Percentiles rank a stretch among this genome's conserved stretches.
phyloP scores from a whole-genome alignment of 1,140 invertebrate species.

The Phenacoccus solenopsis region DNA sequence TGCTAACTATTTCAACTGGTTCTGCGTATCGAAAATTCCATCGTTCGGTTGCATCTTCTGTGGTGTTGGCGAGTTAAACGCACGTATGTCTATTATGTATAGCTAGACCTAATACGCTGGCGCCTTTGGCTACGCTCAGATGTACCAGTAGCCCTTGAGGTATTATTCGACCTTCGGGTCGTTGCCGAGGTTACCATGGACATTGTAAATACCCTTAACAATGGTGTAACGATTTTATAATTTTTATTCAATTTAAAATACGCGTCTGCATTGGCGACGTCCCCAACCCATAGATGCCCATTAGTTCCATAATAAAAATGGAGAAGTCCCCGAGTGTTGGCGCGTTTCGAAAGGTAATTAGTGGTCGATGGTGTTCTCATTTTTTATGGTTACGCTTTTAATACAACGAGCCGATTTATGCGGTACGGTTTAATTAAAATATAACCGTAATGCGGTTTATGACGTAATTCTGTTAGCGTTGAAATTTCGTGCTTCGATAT shows the following conservation, averaged over 20 bases:
- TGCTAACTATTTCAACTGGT: background rate
- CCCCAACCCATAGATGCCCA: too few species aligned
- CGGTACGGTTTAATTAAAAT: background rate
- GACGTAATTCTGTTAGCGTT: background rate
- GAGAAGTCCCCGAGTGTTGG: too few species aligned
- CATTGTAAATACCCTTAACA: background rate
- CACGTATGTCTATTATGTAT: background rate
- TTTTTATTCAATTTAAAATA: too few species aligned
- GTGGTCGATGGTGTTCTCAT: background rate
- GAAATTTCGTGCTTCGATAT: too few species aligned
- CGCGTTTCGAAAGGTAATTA: background rate
- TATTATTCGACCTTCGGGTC: background rate
- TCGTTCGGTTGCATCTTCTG: background rate
- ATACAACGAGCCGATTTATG: background rate
- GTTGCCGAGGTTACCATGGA: background rate
- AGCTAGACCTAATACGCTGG: background rate
- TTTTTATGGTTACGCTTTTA: background rate
- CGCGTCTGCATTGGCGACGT: too few species aligned
- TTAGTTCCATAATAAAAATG: too few species aligned
- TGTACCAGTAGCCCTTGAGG: background rate
- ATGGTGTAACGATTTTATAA: background rate
- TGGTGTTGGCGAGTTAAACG: background rate
- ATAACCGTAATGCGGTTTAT: background rate
- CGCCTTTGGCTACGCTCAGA: background rate
- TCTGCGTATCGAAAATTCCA: background rate